phyloP scores from a whole-genome alignment of 2,888 invertebrate genomes.

The Liodrosophila aerea region DNA sequence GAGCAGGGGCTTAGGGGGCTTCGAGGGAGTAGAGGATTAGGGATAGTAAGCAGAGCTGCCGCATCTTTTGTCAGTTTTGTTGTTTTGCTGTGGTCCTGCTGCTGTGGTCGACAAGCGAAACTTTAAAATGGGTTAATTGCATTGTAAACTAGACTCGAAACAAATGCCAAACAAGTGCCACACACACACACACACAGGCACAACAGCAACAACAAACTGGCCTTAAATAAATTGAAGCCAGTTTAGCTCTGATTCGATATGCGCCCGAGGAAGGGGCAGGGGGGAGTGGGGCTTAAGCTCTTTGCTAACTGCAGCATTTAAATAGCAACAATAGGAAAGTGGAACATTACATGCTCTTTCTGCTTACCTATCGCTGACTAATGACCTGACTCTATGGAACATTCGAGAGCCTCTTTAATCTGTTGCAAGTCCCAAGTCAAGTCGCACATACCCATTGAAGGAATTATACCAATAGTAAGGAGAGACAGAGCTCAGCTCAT shows the following conservation, averaged over 20 bases:
- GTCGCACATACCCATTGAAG: too few species aligned
- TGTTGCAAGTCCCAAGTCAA: too few species aligned
- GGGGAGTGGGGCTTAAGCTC: too few species aligned
- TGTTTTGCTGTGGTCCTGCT: conserved; percentile 32
- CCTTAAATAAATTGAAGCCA: conserved; percentile 27
- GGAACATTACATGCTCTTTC: conserved; percentile 1
- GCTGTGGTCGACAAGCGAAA: conserved; percentile 65
- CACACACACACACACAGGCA: conserved; percentile 41
- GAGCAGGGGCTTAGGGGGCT: conserved; percentile 20
- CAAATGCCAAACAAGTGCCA: conserved; percentile 71
- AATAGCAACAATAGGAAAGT: conserved; percentile 34
- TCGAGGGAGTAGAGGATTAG: conserved; percentile 5
- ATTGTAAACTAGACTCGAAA: conserved; percentile 72
- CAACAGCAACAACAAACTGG: conserved; percentile 7
- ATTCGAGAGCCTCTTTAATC: too few species aligned
- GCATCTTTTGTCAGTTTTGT: conserved; percentile 66
- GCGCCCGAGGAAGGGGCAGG: conserved; percentile 6
- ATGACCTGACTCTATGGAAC: too few species aligned
- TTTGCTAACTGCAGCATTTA: conserved; percentile 49
- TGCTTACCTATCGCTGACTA: too few species aligned
- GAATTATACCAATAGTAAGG: neutral
- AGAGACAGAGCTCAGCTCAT: conserved; percentile 30
- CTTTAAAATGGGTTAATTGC: conserved; percentile 77
- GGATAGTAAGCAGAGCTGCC: conserved; percentile 17
- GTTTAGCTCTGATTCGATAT: conserved; percentile 41